Conservation (phyloP, 2,888 invertebrate genomes). For the Carcina quercana region DNA sequence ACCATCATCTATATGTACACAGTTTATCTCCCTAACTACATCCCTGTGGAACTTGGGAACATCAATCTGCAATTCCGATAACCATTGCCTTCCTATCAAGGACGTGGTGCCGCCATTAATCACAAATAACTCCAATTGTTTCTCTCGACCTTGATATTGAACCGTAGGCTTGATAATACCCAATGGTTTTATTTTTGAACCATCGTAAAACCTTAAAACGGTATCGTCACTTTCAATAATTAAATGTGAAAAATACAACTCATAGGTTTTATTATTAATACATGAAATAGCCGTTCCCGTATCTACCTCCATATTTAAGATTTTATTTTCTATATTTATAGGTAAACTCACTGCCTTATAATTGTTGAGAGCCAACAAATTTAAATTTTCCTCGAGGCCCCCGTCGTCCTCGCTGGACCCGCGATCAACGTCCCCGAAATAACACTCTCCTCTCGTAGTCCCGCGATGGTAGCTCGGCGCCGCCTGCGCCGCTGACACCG, state of each 20-base stretch:
- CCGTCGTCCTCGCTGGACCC: not conserved
- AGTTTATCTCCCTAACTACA: not conserved
- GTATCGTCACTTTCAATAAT: constrained; percentile 8
- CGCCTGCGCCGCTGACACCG: not conserved
- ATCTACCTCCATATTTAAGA: constrained; percentile 14
- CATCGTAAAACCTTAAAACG: constrained; percentile 9
- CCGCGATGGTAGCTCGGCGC: not conserved
- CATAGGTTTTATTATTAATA: constrained; percentile 8
- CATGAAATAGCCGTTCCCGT: constrained; percentile 11
- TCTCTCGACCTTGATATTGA: constrained; percentile 1
- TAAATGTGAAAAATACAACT: constrained; percentile 3
- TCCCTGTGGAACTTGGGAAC: constrained; percentile 1
- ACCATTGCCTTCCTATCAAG: constrained; percentile 12
- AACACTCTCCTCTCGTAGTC: not conserved
- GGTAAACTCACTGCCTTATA: constrained; percentile 13
- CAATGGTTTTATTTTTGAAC: constrained; percentile 4
- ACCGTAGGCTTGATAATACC: constrained; percentile 7
- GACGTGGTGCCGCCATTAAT: constrained; percentile 8
- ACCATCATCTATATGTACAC: not conserved
- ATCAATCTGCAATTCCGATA: constrained; percentile 8
- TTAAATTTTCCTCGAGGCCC: not conserved
- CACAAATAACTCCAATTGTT: constrained; percentile 9
- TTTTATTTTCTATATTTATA: constrained; percentile 5
- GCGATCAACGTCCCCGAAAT: not conserved
- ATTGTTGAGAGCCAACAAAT: not conserved